Evolutionary conservation across 2,797 vertebrate species (phyloP).

Genomic region (Sarcophilus harrisii): DNA sequence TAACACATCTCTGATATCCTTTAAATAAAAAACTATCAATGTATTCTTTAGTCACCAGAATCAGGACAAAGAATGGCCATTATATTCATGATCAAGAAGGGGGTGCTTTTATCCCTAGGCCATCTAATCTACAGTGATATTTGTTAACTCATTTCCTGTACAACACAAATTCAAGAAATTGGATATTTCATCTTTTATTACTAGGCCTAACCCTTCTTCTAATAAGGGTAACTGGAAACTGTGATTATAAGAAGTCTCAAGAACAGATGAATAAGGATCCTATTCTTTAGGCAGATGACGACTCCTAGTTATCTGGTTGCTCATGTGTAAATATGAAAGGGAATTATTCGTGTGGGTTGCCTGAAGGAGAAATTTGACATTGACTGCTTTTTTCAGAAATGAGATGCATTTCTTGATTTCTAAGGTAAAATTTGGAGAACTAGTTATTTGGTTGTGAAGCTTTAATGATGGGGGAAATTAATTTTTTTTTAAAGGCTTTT

Average conservation of each 20-base stretch:
- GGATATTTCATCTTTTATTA: conserved; percentile 22
- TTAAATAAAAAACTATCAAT: conserved; percentile 33
- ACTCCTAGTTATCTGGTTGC: neutral
- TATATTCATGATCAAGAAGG: conserved; percentile 52
- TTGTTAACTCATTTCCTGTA: conserved; percentile 49
- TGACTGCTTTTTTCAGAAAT: conserved; percentile 28
- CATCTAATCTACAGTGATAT: conserved; percentile 31
- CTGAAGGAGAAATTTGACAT: conserved; percentile 19
- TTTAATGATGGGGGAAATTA: conserved; percentile 2
- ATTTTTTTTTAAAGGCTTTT: neutral
- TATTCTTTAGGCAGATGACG: conserved; percentile 24
- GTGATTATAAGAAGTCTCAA: conserved; percentile 30
- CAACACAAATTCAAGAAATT: conserved; percentile 46
- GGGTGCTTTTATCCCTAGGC: conserved; percentile 56
- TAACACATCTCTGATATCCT: neutral
- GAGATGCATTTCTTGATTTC: conserved; percentile 17
- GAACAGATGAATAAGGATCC: conserved; percentile 57
- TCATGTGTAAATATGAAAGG: conserved; percentile 34
- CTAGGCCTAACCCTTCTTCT: conserved; percentile 19
- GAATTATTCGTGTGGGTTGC: neutral
- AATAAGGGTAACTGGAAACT: conserved; percentile 64
- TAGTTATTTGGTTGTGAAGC: neutral
- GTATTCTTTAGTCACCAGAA: conserved; percentile 18
- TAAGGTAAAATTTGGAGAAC: conserved; percentile 27
- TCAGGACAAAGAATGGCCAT: neutral